Percentiles rank a stretch among this genome's conserved stretches.
These are phyloP conservation scores for Enteromius treurensis DNA, from an alignment of 2,797 vertebrate species.

Conservation along the genomic window DNA sequence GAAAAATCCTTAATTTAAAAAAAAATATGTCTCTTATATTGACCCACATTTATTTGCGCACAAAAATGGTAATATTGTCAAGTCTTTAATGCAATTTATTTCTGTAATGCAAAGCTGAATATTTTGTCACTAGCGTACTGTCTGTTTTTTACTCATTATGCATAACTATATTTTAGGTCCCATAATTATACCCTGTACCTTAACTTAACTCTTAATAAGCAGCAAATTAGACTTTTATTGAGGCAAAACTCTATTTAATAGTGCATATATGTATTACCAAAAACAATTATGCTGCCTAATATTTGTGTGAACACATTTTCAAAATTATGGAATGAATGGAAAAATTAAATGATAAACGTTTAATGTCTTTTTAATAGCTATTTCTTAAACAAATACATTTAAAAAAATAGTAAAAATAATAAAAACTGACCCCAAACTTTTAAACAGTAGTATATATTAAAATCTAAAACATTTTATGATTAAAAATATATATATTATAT, in stretches of 20 bases:
- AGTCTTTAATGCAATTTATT: neutral
- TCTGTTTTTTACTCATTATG: neutral
- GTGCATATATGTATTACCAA: neutral
- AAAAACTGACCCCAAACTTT: neutral
- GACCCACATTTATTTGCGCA: neutral
- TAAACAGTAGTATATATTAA: neutral
- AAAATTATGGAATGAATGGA: neutral
- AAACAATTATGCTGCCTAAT: neutral
- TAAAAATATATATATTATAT: too few relatives aligned
- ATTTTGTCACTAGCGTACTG: neutral
- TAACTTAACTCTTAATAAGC: neutral
- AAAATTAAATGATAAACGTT: neutral
- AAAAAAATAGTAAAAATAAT: neutral
- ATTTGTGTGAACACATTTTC: neutral
- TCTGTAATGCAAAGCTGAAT: neutral
- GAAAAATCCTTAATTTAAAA: neutral
- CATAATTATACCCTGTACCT: neutral
- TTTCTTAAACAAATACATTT: neutral
- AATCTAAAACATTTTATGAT: neutral
- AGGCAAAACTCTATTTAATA: neutral
- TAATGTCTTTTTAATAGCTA: neutral
- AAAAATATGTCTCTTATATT: neutral
- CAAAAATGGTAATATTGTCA: neutral
- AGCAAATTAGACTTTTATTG: neutral
- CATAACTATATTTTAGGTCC: neutral